Conservation (phyloP, 2,797 vertebrate species). For the Premnoplex brunnescens region DNA sequence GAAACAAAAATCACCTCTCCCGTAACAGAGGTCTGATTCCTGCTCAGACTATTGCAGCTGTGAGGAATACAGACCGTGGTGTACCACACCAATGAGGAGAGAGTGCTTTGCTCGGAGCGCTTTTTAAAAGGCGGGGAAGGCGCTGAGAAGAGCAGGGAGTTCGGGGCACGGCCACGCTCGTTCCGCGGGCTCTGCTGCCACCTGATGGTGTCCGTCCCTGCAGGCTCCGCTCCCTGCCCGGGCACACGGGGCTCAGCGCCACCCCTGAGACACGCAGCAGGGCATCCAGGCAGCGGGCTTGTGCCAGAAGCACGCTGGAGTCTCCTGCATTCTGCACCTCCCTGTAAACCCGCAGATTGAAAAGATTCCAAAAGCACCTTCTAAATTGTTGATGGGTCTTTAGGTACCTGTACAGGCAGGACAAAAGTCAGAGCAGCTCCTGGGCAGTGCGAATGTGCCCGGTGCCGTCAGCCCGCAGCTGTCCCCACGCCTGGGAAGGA, state of each 20-base stretch:
- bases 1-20: not conserved
- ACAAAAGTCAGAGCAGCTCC: not conserved
- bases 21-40: no score
- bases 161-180: not conserved
- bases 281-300: fast-evolving
- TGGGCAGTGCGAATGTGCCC: not conserved
- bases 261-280: fast-evolving
- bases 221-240: fast-evolving
- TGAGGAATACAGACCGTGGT: fast-evolving
- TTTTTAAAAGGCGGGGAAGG: not conserved
- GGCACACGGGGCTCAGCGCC: fast-evolving
- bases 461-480: not conserved
- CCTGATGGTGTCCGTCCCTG: not conserved
- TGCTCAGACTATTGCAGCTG: no score
- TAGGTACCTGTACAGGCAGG: not conserved
- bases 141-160: fast-evolving
- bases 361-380: not conserved
- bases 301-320: fast-evolving
- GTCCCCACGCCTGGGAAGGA: not conserved
- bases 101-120: not conserved
- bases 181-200: conserved; percentile 37
- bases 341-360: not conserved
- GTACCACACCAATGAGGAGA: fast-evolving
- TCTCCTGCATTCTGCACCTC: not conserved
- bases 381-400: not conserved